Base-by-base conservation (phyloP, 2,888 invertebrate species). In the Nemoura dubitans region DNA sequence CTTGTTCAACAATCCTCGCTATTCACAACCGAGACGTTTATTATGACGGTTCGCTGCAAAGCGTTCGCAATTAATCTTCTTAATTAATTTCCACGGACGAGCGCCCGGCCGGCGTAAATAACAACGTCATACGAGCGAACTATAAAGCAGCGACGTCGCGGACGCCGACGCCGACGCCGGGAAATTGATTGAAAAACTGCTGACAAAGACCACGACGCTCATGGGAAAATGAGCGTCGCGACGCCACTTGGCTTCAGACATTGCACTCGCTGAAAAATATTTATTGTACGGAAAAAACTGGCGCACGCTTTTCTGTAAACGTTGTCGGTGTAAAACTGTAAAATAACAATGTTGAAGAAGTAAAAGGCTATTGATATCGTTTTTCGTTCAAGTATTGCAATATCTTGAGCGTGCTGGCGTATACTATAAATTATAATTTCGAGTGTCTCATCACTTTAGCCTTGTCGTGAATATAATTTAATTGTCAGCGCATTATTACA, bases 131-230 rank as follows among this genome's bases (percentile, higher is more conserved):
- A 84, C 86, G 59, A 25, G 82, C 78, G 83, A 77, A 83, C 42
- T 2, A 21, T 14, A 1, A 59, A 59, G 59, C 59, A 21, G 14
- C 59, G 59, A 21, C 59, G 59, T 59, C 59, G 59, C 6, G 25
- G 76, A 82, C 83, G 30, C 29, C 36, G 25, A 59, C 81, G 86
- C 43, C 36, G 36, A 86, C 76, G 83, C 83, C 42, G 76, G 42
- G 36, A 83, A 87, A 87, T 86, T 86, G 87, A 87, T 87, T 87
- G 87, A 86, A 87, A 87, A 87, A 83, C 85, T 87, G 86, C 86
- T 84, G 77, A 82, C 30, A n/a, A 78, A 36, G 30, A 77, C 25
- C 76, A 77, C 26, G 83, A 82, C 43, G 76, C 76, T 82, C 78
- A 16, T 27, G 78, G 27, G 28, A 25, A 76, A 76, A 25, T 76